Conservation (phyloP, 2,888 invertebrate genomes). For the Cephus rjabovi region DNA sequence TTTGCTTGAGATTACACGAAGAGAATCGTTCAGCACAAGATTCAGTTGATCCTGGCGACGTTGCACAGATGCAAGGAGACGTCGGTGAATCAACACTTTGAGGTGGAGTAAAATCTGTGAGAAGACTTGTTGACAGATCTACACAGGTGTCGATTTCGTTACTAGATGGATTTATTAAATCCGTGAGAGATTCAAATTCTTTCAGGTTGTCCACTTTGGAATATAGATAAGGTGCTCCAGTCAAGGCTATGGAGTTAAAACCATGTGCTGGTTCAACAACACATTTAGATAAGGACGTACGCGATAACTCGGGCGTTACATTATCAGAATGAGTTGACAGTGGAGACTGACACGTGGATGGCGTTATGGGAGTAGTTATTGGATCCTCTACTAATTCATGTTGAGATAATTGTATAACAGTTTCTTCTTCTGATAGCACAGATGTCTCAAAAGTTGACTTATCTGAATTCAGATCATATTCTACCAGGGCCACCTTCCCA, state of each 20-base stretch:
- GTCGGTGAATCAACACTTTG: conserved; percentile 19
- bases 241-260: conserved; percentile 19
- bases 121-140: conserved; percentile 7
- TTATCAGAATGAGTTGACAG: conserved; percentile 23
- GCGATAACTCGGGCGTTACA: conserved; percentile 19
- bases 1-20: background rate
- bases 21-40: background rate
- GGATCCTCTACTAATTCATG: conserved; percentile 16
- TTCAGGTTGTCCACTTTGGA: conserved; percentile 25
- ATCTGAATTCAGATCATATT: conserved; percentile 23
- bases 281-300: conserved; percentile 18
- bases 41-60: conserved; percentile 4
- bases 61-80: conserved; percentile 12
- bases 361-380: conserved; percentile 19
- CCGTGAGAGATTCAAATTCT: conserved; percentile 17
- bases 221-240: conserved; percentile 26
- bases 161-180: conserved; percentile 13
- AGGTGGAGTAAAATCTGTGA: conserved; percentile 17
- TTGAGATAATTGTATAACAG: conserved; percentile 14
- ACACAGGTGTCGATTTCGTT: background rate
- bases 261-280: conserved; percentile 21
- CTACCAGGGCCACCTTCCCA: conserved; percentile 22
- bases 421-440: conserved; percentile 18
- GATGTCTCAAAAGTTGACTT: conserved; percentile 19
- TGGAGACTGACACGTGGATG: conserved; percentile 17